A percentile compares a stretch with the other conserved stretches of the same genome.
phyloP scores from a whole-genome alignment of 1,140 invertebrate species.

The Drosophila insularis region DNA sequence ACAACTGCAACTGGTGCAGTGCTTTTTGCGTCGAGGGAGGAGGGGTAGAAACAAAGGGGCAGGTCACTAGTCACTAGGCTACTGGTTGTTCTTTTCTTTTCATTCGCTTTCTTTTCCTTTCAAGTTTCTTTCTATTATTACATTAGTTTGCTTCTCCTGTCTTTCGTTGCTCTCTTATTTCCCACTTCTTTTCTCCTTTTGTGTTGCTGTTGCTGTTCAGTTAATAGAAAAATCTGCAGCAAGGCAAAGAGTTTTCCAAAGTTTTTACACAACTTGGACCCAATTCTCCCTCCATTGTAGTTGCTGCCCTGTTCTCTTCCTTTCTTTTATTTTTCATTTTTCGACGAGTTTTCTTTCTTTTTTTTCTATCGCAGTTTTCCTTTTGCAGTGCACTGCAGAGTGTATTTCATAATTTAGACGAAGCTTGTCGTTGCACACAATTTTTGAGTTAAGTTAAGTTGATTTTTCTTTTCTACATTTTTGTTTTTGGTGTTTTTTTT shows the following conservation, averaged over 20 bases:
- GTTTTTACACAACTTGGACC: conserved; percentile 13
- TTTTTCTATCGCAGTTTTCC: conserved; percentile 5
- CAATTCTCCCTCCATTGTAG: not conserved
- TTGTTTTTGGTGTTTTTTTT: not conserved
- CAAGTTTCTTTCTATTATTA: conserved; percentile 40
- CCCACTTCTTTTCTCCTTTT: not conserved
- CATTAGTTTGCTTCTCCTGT: conserved; percentile 3
- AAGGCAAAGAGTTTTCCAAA: conserved; percentile 48
- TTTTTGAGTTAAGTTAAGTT: conserved; percentile 53
- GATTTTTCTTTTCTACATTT: conserved; percentile 35
- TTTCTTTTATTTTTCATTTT: not conserved
- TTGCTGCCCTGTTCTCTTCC: not conserved
- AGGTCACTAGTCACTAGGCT: not conserved
- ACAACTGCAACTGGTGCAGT: not conserved
- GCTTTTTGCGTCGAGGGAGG: not conserved
- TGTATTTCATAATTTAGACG: conserved; percentile 55
- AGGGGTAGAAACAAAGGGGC: not conserved
- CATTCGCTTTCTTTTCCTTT: not conserved
- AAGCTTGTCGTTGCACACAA: conserved; percentile 45
- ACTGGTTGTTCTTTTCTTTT: not conserved
- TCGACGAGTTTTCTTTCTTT: not conserved
- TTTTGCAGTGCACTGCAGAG: conserved; percentile 23
- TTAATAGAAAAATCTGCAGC: conserved; percentile 63
- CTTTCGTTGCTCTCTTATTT: not conserved
- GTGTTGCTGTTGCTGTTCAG: conserved; percentile 39